Evolutionary conservation across 2,797 vertebrate species (phyloP), one percentile per base, ranked within the genome.

Genomic region (Mormyrops boulengeri): DNA sequence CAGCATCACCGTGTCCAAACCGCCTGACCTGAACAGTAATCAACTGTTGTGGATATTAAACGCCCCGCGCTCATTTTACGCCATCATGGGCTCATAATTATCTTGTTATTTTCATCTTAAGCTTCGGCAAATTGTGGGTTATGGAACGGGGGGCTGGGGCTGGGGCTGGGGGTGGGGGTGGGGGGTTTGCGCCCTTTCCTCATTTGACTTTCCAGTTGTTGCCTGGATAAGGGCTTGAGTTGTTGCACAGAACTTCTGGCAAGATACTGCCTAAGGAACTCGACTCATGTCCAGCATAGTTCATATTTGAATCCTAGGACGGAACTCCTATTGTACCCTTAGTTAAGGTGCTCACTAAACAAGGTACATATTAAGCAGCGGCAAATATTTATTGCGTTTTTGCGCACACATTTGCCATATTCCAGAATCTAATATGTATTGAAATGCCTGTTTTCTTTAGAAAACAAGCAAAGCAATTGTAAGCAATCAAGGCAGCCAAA

Each of bases 41-140:
- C 34, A 22, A 12, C 55, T 66, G 34, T 47, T 88, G 38, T 87
- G 87, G 55, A 88, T 57, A 88, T 77, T 88, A 77, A 49, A 77
- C 30, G 2, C 49, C 22, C 14, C 30, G 30, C 26, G 8, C 50
- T 77, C 30, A 49, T 88, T 88, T 49, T 80, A 73, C 69, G 66
- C 49, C 47, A 73, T 50, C 62, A 53, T 49, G 30, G 47, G 7
- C 88, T 77, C 47, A 1, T 87, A 49, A 87, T 80, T 44, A 80
- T 41, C 73, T 80, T 3, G 38, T 80, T 53, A 87, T 87, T 87
- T 11, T 50, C 82, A 14, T 87, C 50, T 17, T 55, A 55, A 55
- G 85, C 85, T 86, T 55, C 0, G 3, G 80, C 44, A 85, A 85
- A 49, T 49, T 49, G 41, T 26, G 80, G 19, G 38, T 84, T 30